A percentile compares a stretch with the other conserved stretches of the same genome.
phyloP scores from a whole-genome alignment of 2,797 vertebrate species.

The Dendrocincla tyrannina region DNA sequence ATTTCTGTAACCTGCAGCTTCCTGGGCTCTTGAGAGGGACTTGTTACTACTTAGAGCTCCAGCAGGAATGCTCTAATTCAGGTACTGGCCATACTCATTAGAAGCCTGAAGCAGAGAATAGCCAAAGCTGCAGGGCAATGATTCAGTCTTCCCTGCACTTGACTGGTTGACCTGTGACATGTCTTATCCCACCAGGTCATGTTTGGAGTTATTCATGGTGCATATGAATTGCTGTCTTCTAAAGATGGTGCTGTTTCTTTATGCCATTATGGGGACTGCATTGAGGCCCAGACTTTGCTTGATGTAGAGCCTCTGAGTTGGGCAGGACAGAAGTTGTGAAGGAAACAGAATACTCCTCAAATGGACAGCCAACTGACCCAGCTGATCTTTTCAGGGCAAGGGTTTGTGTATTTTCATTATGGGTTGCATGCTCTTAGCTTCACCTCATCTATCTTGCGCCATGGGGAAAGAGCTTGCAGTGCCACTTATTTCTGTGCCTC shows the following conservation, averaged over 20 bases:
- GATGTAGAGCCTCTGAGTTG: neutral
- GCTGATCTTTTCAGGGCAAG: neutral
- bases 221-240: neutral
- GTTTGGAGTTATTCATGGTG: neutral
- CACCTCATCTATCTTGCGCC: fast-evolving
- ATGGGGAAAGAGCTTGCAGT: neutral
- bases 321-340: neutral
- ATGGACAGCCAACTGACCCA: neutral
- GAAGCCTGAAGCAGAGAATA: neutral
- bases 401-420: neutral
- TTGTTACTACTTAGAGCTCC: neutral
- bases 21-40: neutral
- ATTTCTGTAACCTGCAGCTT: neutral
- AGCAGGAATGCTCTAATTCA: neutral
- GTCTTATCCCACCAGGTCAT: neutral
- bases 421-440: neutral
- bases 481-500: neutral
- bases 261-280: neutral
- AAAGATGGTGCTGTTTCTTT: neutral
- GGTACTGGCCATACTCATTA: neutral
- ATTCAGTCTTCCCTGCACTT: neutral
- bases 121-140: neutral
- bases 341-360: neutral
- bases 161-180: neutral
- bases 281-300: neutral